Base-by-base conservation (phyloP, 2,888 invertebrate genomes). In the Lithophane ornitopus region DNA sequence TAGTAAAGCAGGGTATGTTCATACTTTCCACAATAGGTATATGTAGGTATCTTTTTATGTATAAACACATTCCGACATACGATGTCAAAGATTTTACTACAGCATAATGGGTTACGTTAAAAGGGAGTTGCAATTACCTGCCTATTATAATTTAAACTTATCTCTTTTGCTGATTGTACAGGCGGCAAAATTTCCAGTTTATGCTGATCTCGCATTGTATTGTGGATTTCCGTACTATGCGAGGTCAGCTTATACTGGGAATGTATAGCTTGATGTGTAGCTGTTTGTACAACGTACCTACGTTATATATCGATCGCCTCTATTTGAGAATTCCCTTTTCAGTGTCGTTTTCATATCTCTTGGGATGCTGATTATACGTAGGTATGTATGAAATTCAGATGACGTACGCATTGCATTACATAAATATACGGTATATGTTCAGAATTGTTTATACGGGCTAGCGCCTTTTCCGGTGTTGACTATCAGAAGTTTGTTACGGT, bases 301-400 rank as follows among this genome's bases (percentile, higher is more conserved):
- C 26, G 8, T 72, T 54, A 28, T 46, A 28, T 19, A 34, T 73
- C 28, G 54, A 81, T 54, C 49, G 28, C 16, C 44, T 34, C 19
- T 54, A 49, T 65, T 81, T 66, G 46, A 65, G 54, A 82, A 80
- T 80, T 76, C 46, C 19, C 69, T 81, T 69, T 81, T 56, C 82
- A 19, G 41, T 65, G 41, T 66, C 26, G 58, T 69, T 76, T 69
- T 56, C 28, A 41, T 76, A 44, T 54, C 65, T 73, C 66, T 56
- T 66, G 61, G 74, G 49, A 81, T 41, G 59, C 28, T 80, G 59
- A 65, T 81, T 81, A n/a, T n/a, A n/a, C n/a, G n/a, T n/a, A n/a
- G n/a, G 54, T 80, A 69, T 76, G 63, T 80, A 80, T 81, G 63
- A 75, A 68, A 80, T 69, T 81, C 68, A 74, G 52, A 56, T 62